Evolutionary conservation across 2,113 vertebrate species (phyloP).

Genomic region (Oostethus manadensis): DNA sequence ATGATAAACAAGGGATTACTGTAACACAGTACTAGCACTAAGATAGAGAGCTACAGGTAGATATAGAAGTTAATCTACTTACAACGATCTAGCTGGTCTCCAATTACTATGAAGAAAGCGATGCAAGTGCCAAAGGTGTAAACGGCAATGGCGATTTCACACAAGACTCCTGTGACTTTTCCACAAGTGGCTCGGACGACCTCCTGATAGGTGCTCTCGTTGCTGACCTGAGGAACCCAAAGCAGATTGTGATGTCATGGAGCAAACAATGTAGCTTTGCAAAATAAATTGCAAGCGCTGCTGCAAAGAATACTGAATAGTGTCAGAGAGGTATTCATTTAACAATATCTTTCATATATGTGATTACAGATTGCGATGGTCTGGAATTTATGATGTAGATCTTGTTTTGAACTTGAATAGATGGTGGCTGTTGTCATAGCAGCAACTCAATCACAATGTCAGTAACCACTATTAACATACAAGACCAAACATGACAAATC

Average conservation of each 20-base stretch:
- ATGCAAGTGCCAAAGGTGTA: slow-evolving; percentile 98
- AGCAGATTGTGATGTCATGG: background rate
- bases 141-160: slow-evolving; percentile 85
- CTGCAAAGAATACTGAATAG: too few species aligned
- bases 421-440: background rate
- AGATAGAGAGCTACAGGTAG: too few species aligned
- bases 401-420: background rate
- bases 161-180: slow-evolving; percentile 80
- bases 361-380: background rate
- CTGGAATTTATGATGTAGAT: background rate
- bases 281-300: too few species aligned
- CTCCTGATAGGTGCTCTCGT: slow-evolving; percentile 92
- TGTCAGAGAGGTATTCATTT: too few species aligned
- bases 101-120: slow-evolving; percentile 96
- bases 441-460: background rate
- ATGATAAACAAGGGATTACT: background rate
- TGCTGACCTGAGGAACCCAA: slow-evolving; percentile 75
- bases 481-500: background rate
- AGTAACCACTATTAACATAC: background rate
- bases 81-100: slow-evolving; percentile 95
- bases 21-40: too few species aligned
- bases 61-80: slow-evolving; percentile 51
- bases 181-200: slow-evolving; percentile 92
- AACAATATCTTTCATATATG: background rate
- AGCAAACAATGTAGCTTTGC: background rate